Conservation (phyloP, 1,140 invertebrate species). For the Halyomorpha halys region DNA sequence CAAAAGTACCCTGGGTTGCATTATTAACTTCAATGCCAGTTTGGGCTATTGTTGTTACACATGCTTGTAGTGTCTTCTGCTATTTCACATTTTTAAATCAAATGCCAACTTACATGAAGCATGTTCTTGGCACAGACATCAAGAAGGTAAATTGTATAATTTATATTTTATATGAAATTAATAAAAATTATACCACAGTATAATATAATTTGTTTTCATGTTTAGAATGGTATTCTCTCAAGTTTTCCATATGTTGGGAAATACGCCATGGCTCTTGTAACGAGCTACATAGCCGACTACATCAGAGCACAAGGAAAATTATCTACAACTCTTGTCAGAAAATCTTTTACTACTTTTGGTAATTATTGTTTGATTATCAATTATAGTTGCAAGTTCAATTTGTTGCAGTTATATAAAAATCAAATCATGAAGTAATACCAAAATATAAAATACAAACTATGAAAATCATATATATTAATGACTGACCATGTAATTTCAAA, state of each 20-base stretch:
- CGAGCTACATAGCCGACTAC: conserved; percentile 57
- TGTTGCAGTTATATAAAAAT: too few species aligned
- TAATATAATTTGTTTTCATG: conserved; percentile 29
- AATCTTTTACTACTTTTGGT: conserved; percentile 56
- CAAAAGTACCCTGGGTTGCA: conserved; percentile 50
- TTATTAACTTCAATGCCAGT: conserved; percentile 74
- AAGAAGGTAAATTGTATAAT: conserved; percentile 52
- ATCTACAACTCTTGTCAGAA: conserved; percentile 57
- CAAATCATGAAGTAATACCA: too few species aligned
- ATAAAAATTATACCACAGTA: too few species aligned
- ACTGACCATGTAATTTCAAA: too few species aligned
- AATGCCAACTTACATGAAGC: conserved; percentile 86
- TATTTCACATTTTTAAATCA: conserved; percentile 91
- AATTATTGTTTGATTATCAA: conserved; percentile 29
- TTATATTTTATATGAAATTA: too few species aligned
- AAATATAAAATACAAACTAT: too few species aligned
- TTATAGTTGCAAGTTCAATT: too few species aligned
- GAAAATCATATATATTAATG: too few species aligned
- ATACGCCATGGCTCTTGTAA: conserved; percentile 61
- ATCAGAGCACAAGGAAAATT: conserved; percentile 49
- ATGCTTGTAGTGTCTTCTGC: conserved; percentile 84
- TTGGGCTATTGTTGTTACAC: conserved; percentile 84
- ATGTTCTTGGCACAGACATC: conserved; percentile 77
- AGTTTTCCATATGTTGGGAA: conserved; percentile 80
- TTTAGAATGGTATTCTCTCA: conserved; percentile 73